phyloP scores from a whole-genome alignment of 92 coral and sea anemone species.

The Blastomussa wellsi region DNA sequence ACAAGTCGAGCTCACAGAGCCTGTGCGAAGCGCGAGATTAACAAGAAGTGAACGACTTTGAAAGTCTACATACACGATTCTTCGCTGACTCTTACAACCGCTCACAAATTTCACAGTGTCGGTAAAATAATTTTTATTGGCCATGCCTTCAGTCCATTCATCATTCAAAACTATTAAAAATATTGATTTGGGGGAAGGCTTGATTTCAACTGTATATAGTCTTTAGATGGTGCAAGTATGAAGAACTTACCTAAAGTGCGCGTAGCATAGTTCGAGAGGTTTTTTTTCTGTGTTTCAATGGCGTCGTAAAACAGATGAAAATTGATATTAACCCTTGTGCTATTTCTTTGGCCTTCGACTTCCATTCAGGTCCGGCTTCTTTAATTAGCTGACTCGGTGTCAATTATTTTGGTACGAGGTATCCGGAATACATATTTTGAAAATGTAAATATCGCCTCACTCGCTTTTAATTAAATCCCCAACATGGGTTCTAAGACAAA shows the following conservation, averaged over 20 bases:
- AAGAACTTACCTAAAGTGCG: neutral
- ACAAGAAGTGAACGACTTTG: no score
- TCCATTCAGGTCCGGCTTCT: neutral
- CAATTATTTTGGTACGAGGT: neutral
- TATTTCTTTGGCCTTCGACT: neutral
- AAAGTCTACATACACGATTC: no score
- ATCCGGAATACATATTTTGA: neutral
- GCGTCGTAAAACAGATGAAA: neutral
- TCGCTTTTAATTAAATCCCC: conserved; percentile 24
- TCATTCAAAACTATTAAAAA: neutral
- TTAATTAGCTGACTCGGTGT: conserved; percentile 6
- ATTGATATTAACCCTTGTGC: neutral
- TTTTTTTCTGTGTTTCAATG: neutral
- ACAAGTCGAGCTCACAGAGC: no score
- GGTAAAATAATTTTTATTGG: neutral
- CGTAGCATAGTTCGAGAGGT: neutral
- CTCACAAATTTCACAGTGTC: neutral
- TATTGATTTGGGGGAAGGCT: neutral
- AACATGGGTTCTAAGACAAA: conserved; percentile 14
- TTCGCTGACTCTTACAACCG: neutral
- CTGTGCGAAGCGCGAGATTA: no score
- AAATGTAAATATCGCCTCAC: conserved; percentile 3
- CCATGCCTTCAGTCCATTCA: neutral
- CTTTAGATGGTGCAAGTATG: neutral
- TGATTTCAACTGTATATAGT: neutral